Percentiles rank a stretch among this genome's conserved stretches.
phyloP scores from a whole-genome alignment of 2,797 vertebrate species.

The Danio aesculapii region DNA sequence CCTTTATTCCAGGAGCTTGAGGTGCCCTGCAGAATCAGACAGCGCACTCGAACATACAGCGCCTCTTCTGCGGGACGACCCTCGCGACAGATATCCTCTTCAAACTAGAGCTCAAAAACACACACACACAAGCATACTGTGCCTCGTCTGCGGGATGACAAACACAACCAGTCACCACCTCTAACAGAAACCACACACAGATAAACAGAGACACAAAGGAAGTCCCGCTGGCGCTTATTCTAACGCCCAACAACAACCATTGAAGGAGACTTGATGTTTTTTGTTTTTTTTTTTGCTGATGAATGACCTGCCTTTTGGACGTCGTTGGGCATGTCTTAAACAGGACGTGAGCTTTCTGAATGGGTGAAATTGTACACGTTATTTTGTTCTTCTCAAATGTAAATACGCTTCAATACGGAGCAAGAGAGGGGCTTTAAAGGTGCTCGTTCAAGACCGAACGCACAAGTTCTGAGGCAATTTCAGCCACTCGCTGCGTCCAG shows the following conservation, averaged over 20 bases:
- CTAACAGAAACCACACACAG: slow-evolving; percentile 3
- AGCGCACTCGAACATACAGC: slow-evolving; percentile 94
- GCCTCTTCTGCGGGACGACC: slow-evolving; percentile 86
- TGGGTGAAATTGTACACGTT: not conserved
- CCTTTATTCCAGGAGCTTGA: slow-evolving; percentile 93
- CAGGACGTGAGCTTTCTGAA: slow-evolving; percentile 37
- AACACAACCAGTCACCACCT: slow-evolving; percentile 46
- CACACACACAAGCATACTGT: slow-evolving; percentile 46
- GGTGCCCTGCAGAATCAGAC: slow-evolving; percentile 86
- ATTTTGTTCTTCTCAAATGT: slow-evolving; percentile 38
- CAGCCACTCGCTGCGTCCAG: slow-evolving; percentile 40
- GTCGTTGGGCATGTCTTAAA: slow-evolving; percentile 66
- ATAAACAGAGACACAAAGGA: not conserved
- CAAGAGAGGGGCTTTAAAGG: slow-evolving; percentile 35
- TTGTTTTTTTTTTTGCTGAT: slow-evolving; percentile 50
- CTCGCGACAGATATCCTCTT: slow-evolving; percentile 62
- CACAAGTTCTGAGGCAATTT: slow-evolving; percentile 33
- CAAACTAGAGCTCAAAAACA: slow-evolving; percentile 63
- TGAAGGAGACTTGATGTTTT: slow-evolving; percentile 22
- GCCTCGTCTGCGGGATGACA: slow-evolving; percentile 25
- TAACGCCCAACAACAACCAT: not conserved
- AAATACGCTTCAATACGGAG: slow-evolving; percentile 53
- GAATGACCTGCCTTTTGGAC: slow-evolving; percentile 72
- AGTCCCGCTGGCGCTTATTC: not conserved
- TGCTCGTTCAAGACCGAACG: slow-evolving; percentile 36